Evolutionary conservation across 2,797 vertebrate species (phyloP), one percentile per base, ranked within the genome.

Genomic region (Syndactyla subalaris): DNA sequence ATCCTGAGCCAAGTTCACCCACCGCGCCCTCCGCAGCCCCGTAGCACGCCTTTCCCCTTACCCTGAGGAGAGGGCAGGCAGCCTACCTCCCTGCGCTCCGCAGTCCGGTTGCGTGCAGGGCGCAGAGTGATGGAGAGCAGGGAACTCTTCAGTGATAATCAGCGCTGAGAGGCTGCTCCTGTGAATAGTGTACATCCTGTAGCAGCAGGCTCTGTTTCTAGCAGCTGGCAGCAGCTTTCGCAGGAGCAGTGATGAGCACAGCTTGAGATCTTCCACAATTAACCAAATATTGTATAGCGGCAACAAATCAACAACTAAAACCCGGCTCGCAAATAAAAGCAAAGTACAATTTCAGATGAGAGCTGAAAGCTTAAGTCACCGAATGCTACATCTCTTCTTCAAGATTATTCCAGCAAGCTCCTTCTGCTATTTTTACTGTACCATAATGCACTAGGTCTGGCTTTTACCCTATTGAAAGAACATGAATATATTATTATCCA

Each of bases 401-500:
- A 96, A 97, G 97, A 97, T 97, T 97, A 95, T 97, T 96, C 98
- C 97, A 98, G 98, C 98, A 98, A 98, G 98, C 98, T 97, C 97
- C 97, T 98, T 97, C 97, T 97, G 97, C 98, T 97, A 96, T 98
- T 98, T 97, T 96, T 97, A 97, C 98, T 98, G 98, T 98, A 98
- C 98, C 98, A 98, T 98, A 98, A 98, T 98, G 98, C 98, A 98
- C 98, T 97, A 98, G 98, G 98, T 98, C 98, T 98, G 98, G 98
- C 98, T 98, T 98, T 98, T 98, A 98, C 98, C 98, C 98, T 98
- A 98, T 98, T 99, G 98, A 98, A 98, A 98, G 98, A 98, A 98
- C 99, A 98, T 99, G 99, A 99, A 99, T 99, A 99, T 99, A 99
- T 99, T 99, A 99, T 99, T 99, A 99, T 98, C 98, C 98, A 98